Evolutionary conservation across 2,113 vertebrate genomes (phyloP), one percentile per base, ranked within the genome.

Genomic region (Colius striatus): DNA sequence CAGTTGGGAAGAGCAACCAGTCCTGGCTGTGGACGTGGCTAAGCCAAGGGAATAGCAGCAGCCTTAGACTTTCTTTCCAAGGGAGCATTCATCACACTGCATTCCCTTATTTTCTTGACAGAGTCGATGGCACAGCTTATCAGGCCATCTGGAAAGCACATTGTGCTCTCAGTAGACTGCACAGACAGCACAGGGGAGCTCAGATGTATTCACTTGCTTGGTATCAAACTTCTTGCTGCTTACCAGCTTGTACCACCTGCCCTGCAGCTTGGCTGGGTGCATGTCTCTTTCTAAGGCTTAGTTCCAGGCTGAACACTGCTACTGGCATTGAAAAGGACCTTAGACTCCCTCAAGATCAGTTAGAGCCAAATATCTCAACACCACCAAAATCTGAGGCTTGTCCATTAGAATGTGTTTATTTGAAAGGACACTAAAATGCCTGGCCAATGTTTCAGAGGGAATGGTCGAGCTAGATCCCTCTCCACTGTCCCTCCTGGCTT

Each of bases 351-450:
- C 48, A 25, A 32, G 10, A 51, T 20, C 17, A 70, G 67, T 30
- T 11, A n/a, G 34, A 94, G 48, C 5, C 20, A 57, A 80, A 21
- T 53, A 57, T 3, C 43, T 77, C 75, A 72, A 65, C 25, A 48
- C 7, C 26, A 41, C 30, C 6, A 8, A 83, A 55, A 43, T 13
- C 14, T 2, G 3, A 78, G 41, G 4, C 21, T 41, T 48, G 13
- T 50, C 70, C 58, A 16, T 78, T 26, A 14, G 41, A 81, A 72
- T 2, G 11, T 17, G 18, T 94, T 96, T 96, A 96, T 95, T 96
- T 78, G 70, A 47, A 94, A 88, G 84, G 3, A 62, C 25, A 77
- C 73, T 47, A 38, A 47, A 84, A 87, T 5, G 11, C 50, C 73
- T 43, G 63, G 75, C 38, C 82, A 58, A 13, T 16, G 32, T n/a